Base-by-base conservation (phyloP, 2,797 vertebrate genomes). In the Eulemur rubriventer region DNA sequence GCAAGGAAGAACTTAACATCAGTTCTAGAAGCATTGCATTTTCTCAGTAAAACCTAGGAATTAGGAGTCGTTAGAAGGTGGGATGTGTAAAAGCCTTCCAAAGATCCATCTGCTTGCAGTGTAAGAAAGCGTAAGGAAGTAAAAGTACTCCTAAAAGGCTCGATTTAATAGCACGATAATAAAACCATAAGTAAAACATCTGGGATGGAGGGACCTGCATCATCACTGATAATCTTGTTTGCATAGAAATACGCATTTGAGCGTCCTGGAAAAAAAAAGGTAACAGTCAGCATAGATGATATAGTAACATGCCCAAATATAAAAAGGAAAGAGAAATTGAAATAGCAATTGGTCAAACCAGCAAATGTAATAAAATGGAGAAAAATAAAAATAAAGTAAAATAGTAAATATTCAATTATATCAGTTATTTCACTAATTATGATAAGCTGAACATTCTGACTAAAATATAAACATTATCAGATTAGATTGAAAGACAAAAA, bases 401-500 rank as follows among this genome's bases (percentile, higher is more conserved):
- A 67, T 24, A 72, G 57, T n/a, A 73, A 81, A 75, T 93, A 72
- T 55, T 84, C 35, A 46, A 52, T 18, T 46, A 7, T 72, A 81
- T 63, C 50, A 65, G 26, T 78, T 76, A 90, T 76, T 46, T 75
- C 35, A 88, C 26, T 80, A 80, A 70, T 76, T 80, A 57, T 69
- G 22, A 82, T 82, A 82, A 55, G 59, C 7, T 67, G n/a, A 92
- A 84, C 55, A 87, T 67, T 59, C 28, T 38, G 85, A 79, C 69
- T 76, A 88, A 88, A 90, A 94, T 28, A 84, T 22, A 48, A 88
- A 79, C 24, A 72, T 46, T 11, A 79, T 52, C 35, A 92, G 30
- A 81, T 14, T 84, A 26, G 35, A 63, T 7, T 91, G 18, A 93
- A 95, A 83, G 86, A 86, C 52, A 84, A 91, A 81, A 89, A 80